Base-by-base conservation (phyloP, 2,113 vertebrate species). In the Sialia sialis region DNA sequence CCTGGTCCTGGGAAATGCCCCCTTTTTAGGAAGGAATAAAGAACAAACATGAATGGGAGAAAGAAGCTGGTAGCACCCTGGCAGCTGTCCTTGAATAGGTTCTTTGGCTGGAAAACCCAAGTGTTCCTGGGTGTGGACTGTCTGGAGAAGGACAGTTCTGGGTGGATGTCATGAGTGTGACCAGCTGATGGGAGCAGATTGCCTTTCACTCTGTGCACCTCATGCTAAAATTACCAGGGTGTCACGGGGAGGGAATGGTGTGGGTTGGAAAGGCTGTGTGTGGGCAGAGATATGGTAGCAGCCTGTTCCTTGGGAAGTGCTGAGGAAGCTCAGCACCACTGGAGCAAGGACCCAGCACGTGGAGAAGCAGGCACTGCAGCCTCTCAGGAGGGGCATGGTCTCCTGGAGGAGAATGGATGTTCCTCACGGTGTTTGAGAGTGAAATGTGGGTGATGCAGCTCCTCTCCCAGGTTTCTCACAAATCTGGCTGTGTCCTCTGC, bases 311-410 rank as follows among this genome's bases (percentile, higher is more conserved):
- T 0, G 69, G 87, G 77, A 49, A 30, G 4, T 7, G 56, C 90
- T 64, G 77, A 73, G 82, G 60, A 79, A 78, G 59, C 51, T 18
- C 25, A 7, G 43, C 51, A 54, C 81, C 0, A 0, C 6, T 39
- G 62, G 70, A 91, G 36, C 7, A 1, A 29, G 73, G 73, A 54
- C 32, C 38, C 78, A 43, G 56, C n/a, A 29, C 43, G 4, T 0
- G 0, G 30, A 49, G 26, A 77, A 16, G 44, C 67, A 15, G 70
- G 44, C 22, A 4, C 0, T 51, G 69, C 26, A 81, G 41, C 64
- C n/a, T 72, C 32, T 68, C 38, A 2, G 1, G 0, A n/a, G 62
- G 74, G 32, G 3, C 11, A 0, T 1, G 39, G 25, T n/a, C 22
- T 89, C 34, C 59, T 84, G 34, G 7, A 34, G 63, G 54, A 79